Percentiles rank a stretch among this genome's conserved stretches.
These are phyloP conservation scores for Gephyroberyx darwinii DNA, from an alignment of 2,797 vertebrate genomes.

Conservation along the genomic window DNA sequence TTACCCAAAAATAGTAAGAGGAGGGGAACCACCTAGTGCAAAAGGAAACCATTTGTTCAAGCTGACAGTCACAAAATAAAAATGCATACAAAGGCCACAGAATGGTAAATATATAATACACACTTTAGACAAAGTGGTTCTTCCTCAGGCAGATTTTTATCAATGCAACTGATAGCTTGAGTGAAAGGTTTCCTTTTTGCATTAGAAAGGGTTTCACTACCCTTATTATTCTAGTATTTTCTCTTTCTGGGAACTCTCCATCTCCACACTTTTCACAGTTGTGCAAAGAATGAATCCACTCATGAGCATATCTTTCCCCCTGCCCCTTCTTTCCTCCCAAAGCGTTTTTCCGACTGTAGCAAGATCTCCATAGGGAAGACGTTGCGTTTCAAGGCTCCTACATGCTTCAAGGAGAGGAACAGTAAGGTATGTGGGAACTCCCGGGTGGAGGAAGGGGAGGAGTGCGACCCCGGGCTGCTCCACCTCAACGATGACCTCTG, in stretches of 20 bases:
- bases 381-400: slow-evolving; percentile 87
- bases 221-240: neutral
- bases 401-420: slow-evolving; percentile 93
- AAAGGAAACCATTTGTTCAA: too few relatives aligned
- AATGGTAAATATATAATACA: neutral
- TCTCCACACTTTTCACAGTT: neutral
- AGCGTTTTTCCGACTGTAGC: slow-evolving; percentile 98
- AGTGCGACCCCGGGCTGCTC: slow-evolving; percentile 94
- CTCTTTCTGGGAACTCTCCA: neutral
- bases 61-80: neutral
- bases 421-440: slow-evolving; percentile 98
- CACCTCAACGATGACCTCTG: slow-evolving; percentile 88
- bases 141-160: neutral
- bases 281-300: neutral
- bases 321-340: slow-evolving; percentile 7
- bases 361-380: slow-evolving; percentile 92
- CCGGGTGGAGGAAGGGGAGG: slow-evolving; percentile 93
- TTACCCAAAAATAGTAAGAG: too few relatives aligned
- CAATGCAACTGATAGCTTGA: neutral
- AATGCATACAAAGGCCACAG: neutral
- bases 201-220: neutral
- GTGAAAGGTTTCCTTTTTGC: neutral
- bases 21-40: too few relatives aligned
- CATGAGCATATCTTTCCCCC: neutral
- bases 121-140: neutral